Evolutionary conservation across 2,888 invertebrate species (phyloP), one percentile per base, ranked within the genome.

Genomic region (Carabus problematicus): DNA sequence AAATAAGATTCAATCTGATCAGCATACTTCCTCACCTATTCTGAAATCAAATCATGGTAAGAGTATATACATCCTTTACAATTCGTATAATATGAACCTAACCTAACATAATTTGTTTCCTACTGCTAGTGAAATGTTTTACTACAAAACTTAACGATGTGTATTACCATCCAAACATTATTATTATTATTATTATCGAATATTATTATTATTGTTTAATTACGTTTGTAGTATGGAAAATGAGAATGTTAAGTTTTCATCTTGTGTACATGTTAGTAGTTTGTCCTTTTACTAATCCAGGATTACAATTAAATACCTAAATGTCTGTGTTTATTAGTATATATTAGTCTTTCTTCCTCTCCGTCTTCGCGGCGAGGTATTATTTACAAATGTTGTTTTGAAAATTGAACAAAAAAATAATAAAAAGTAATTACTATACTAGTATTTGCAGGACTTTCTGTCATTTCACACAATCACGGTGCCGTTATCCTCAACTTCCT

Each of bases 311-410:
- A 40, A 62, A 69, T 56, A 61, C 61, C 55, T 69, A 69, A 62
- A 69, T 69, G 69, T 69, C 69, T 69, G 69, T 69, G 69, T 69
- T 69, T 69, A 69, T 69, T 69, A 69, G 69, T 62, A 69, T 68
- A 64, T 59, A 67, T 67, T 67, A 67, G 67, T 67, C 67, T 67
- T 67, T 67, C 56, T 67, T 60, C 59, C 66, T 67, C 59, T 67
- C 12, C 11, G 11, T 56, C 56, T 45, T 62, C 73, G 73, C 73
- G 73, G 70, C 73, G 73, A 75, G 61, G 55, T 61, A 76, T 73
- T 73, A 74, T 76, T 76, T 77, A 74, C 74, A 77, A 76, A 75
- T 75, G 76, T 77, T 77, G 76, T 76, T 77, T 77, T 77, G 75
- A 75, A 77, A 75, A 76, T 75, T 75, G 76, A 72, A 70, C 70